phyloP scores from a whole-genome alignment of 2,113 vertebrate species.

The Edolisoma coerulescens region DNA sequence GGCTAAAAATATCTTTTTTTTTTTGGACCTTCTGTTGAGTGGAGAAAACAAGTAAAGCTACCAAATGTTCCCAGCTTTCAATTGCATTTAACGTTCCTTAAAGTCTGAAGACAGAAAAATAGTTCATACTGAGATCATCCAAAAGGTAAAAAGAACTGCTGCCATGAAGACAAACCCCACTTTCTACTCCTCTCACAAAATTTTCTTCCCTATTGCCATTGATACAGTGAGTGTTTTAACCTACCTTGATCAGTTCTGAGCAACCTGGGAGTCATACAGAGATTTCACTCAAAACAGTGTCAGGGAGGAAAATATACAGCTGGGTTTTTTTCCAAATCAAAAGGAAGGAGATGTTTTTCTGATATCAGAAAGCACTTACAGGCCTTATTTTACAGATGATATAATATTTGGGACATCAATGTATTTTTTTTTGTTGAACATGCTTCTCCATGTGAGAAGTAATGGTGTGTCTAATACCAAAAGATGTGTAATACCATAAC shows the following conservation, averaged over 20 bases:
- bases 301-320: background rate
- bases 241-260: background rate
- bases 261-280: background rate
- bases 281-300: background rate
- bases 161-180: fast-evolving
- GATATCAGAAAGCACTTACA: background rate
- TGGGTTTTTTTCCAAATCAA: background rate
- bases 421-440: background rate
- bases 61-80: background rate
- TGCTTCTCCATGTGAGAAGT: background rate
- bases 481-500: background rate
- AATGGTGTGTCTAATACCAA: background rate
- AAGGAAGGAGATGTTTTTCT: background rate
- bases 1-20: background rate
- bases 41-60: background rate
- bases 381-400: background rate
- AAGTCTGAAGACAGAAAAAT: background rate
- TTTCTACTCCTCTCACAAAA: background rate
- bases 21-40: background rate
- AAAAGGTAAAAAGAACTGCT: background rate
- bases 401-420: background rate
- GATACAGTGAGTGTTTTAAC: background rate
- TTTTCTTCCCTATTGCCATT: background rate
- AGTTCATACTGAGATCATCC: background rate
- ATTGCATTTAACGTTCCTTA: background rate